Evolutionary conservation across 2,797 vertebrate genomes (phyloP).

Genomic region (Sparidentex hasta): DNA sequence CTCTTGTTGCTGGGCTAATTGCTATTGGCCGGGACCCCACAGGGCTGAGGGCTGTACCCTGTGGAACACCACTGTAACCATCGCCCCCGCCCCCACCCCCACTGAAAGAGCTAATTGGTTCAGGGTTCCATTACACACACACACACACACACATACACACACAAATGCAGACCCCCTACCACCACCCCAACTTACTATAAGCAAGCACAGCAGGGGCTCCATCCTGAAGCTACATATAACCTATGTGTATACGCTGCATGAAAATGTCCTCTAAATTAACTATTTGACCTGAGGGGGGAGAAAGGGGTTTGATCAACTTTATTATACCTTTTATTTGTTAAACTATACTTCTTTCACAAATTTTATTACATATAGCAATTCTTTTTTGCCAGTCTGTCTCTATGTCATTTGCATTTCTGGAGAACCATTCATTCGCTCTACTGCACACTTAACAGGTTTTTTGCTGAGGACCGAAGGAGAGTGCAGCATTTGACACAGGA

Average conservation of each 20-base stretch:
- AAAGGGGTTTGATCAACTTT: slow-evolving; percentile 9
- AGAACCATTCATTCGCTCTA: too few species aligned
- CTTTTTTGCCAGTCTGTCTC: too few species aligned
- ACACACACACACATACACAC: slow-evolving; percentile 33
- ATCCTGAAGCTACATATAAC: slow-evolving; percentile 71
- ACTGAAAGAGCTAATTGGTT: slow-evolving; percentile 80
- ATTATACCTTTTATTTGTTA: slow-evolving; percentile 17
- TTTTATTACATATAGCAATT: too few species aligned
- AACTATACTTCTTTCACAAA: not conserved
- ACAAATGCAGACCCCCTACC: slow-evolving; percentile 62
- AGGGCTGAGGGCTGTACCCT: slow-evolving; percentile 72
- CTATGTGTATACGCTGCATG: slow-evolving; percentile 59
- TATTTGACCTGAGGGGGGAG: slow-evolving; percentile 29
- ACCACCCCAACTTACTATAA: slow-evolving; percentile 50
- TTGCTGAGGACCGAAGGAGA: too few species aligned
- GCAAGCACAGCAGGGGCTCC: slow-evolving; percentile 65
- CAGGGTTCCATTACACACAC: slow-evolving; percentile 35
- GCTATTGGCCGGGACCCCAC: slow-evolving; percentile 82
- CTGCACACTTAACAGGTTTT: too few species aligned
- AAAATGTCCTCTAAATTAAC: slow-evolving; percentile 51
- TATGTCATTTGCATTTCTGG: too few species aligned
- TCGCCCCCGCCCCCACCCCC: slow-evolving; percentile 48
- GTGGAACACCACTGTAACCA: slow-evolving; percentile 66
- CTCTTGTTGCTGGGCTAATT: slow-evolving; percentile 84
- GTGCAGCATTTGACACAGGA: too few species aligned